phyloP scores from a whole-genome alignment of 37 sponge, comb jelly and placozoan species.

The Theonella swinhoei region DNA sequence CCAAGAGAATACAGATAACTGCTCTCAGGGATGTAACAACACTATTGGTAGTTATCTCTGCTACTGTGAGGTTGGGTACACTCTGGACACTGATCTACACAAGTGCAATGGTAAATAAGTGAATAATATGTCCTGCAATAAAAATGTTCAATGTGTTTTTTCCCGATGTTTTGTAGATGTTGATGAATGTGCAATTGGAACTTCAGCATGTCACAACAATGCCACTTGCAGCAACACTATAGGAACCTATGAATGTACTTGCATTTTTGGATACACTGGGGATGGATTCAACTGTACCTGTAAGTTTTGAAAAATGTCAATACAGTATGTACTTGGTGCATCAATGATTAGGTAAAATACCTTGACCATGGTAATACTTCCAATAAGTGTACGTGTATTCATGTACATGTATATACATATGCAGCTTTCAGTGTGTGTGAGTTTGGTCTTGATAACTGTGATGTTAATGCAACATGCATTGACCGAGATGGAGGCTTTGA shows the following conservation, averaged over 20 bases:
- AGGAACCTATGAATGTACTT: conserved; percentile 53
- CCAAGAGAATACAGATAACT: background rate
- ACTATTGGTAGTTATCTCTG: conserved; percentile 33
- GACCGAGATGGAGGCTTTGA: conserved; percentile 1
- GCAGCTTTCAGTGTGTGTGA: too few species aligned
- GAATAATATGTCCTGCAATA: conserved; percentile 24
- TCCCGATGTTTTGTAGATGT: conserved; percentile 35
- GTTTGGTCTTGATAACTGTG: conserved; percentile 10
- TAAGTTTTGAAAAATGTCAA: too few species aligned
- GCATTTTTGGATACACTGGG: conserved; percentile 38
- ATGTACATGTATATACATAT: too few species aligned
- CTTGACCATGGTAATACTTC: too few species aligned
- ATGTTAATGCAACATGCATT: conserved; percentile 13
- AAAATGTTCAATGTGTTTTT: background rate
- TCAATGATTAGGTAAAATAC: too few species aligned
- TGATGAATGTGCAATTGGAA: conserved; percentile 21
- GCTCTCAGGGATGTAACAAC: conserved; percentile 10
- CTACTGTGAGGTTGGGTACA: conserved; percentile 6
- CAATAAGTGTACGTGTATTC: too few species aligned
- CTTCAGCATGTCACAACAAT: conserved; percentile 13
- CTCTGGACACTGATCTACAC: background rate
- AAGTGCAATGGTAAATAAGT: conserved; percentile 22
- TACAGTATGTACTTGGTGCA: too few species aligned
- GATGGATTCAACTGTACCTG: conserved; percentile 2
- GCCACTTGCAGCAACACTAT: conserved; percentile 38